phyloP scores from a whole-genome alignment of 1,140 invertebrate species.

The Formica selysi region DNA sequence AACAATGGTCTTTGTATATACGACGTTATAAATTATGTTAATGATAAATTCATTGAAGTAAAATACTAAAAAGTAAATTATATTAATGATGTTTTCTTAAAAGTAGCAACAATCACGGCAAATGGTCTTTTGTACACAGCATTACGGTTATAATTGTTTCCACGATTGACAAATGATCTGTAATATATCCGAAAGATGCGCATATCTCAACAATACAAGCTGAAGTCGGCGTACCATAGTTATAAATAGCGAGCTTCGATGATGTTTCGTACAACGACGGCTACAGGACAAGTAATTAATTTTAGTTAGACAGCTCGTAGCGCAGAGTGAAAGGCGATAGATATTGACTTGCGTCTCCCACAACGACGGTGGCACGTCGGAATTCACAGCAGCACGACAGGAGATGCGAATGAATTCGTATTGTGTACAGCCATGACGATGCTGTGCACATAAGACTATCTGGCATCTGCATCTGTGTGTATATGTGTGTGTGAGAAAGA shows the following conservation, averaged over 20 bases:
- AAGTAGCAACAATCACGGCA: too few relatives aligned
- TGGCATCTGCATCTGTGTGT: slow-evolving; percentile 36
- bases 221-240: slow-evolving; percentile 17
- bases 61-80: too few relatives aligned
- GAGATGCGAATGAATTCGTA: slow-evolving; percentile 62
- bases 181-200: slow-evolving; percentile 40
- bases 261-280: slow-evolving; percentile 56
- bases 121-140: too few relatives aligned
- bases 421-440: slow-evolving; percentile 55
- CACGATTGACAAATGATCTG: background rate
- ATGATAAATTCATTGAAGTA: too few relatives aligned
- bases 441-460: slow-evolving; percentile 46
- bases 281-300: slow-evolving; percentile 75
- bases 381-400: slow-evolving; percentile 56
- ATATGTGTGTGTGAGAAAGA: background rate
- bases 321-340: slow-evolving; percentile 68
- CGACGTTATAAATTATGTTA: too few relatives aligned
- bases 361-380: slow-evolving; percentile 54
- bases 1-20: background rate
- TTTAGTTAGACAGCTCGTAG: slow-evolving; percentile 71
- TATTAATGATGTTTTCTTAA: too few relatives aligned
- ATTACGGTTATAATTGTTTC: background rate
- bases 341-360: slow-evolving; percentile 71
- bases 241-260: slow-evolving; percentile 64
- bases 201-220: slow-evolving; percentile 32